A percentile compares a stretch with the other conserved stretches of the same genome.
Evolutionary conservation across 2,888 invertebrate species (phyloP).

Genomic region (Phania funesta): DNA sequence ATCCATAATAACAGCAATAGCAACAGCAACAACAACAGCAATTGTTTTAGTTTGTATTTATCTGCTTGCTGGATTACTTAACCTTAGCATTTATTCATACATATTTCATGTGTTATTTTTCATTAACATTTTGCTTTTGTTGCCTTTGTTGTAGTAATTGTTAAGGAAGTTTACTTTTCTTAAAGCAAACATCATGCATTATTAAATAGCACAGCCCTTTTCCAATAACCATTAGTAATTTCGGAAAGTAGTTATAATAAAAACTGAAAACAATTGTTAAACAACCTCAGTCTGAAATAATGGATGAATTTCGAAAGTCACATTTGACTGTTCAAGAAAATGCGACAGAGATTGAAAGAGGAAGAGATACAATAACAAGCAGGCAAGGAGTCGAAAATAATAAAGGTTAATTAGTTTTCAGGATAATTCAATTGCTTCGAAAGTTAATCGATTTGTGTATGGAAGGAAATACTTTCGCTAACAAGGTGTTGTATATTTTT

Average conservation of each 20-base stretch:
- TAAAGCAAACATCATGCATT: conserved; percentile 55
- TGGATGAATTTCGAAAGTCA: conserved; percentile 57
- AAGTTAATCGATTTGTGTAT: conserved; percentile 37
- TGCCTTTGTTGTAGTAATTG: conserved; percentile 42
- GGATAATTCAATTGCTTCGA: conserved; percentile 10
- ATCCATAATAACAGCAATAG: too few relatives aligned
- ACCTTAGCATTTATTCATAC: conserved; percentile 15
- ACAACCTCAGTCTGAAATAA: conserved; percentile 39
- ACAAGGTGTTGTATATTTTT: background rate
- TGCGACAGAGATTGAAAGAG: too few relatives aligned
- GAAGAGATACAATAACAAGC: background rate
- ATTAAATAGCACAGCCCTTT: conserved; percentile 47
- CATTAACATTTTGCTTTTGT: conserved; percentile 18
- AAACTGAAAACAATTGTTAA: conserved; percentile 30
- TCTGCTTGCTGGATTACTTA: conserved; percentile 8
- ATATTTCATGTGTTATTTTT: conserved; percentile 3
- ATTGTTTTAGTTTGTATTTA: too few relatives aligned
- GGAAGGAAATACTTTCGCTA: conserved; percentile 1
- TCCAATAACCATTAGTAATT: conserved; percentile 52
- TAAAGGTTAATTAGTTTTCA: conserved; percentile 32
- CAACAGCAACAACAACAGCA: too few relatives aligned
- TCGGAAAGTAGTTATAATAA: background rate
- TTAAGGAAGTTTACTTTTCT: conserved; percentile 55
- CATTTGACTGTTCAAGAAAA: conserved; percentile 33
- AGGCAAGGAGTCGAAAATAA: background rate